phyloP scores from a whole-genome alignment of 2,113 vertebrate genomes.

The Emydura subglobosa region DNA sequence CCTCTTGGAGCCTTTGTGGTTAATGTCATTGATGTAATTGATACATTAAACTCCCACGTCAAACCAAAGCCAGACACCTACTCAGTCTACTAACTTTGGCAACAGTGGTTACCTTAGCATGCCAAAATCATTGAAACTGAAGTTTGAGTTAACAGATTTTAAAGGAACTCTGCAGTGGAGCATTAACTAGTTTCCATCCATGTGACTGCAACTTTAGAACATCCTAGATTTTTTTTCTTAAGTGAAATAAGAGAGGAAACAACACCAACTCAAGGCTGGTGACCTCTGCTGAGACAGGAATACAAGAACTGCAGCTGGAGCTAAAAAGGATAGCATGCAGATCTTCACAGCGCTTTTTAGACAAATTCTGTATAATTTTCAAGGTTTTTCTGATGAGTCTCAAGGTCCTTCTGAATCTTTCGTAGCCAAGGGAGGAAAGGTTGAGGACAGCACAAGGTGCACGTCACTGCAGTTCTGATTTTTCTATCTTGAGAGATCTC shows the following conservation, averaged over 20 bases:
- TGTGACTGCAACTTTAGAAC: not conserved
- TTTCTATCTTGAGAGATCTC: not conserved
- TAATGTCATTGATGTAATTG: not conserved
- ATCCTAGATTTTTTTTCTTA: not conserved
- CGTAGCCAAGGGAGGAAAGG: constrained; percentile 24
- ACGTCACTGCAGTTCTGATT: not conserved
- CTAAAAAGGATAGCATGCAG: rapidly evolving
- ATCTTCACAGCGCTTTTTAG: not conserved
- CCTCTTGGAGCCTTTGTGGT: not conserved
- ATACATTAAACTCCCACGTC: rapidly evolving
- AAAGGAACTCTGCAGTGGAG: not conserved
- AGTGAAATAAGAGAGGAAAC: not conserved
- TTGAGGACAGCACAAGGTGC: constrained; percentile 27
- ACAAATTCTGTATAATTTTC: rapidly evolving
- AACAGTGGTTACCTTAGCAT: too few species aligned
- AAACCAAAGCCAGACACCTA: not conserved
- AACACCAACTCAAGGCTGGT: not conserved
- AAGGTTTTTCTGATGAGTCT: not conserved
- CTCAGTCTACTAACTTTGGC: not conserved
- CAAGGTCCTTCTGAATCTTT: not conserved
- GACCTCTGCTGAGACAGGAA: not conserved
- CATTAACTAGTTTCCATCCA: not conserved
- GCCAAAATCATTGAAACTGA: not conserved
- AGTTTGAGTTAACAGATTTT: not conserved
- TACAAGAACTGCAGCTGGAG: not conserved